Conservation (phyloP, 2,113 vertebrate species). For the Pampusana beccarii region DNA sequence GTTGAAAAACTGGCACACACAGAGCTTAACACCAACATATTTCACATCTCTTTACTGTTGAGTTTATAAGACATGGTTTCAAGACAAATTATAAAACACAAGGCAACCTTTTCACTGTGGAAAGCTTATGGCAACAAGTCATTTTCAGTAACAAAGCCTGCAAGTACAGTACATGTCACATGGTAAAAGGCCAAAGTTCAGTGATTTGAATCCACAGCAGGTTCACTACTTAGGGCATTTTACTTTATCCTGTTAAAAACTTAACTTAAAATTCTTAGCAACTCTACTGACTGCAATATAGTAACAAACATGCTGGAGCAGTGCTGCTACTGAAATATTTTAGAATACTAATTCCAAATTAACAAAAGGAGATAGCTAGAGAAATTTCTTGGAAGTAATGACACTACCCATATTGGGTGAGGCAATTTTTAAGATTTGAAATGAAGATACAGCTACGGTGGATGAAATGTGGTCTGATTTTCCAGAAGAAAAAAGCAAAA, state of each 20-base stretch:
- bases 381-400: background rate
- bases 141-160: background rate
- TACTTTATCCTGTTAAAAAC: background rate
- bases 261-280: background rate
- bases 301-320: background rate
- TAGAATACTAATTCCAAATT: background rate
- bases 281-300: background rate
- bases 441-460: accelerated
- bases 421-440: background rate
- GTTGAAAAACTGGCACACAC: background rate
- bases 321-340: background rate
- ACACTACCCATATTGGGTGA: accelerated
- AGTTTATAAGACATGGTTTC: background rate
- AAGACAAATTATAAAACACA: background rate
- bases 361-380: background rate
- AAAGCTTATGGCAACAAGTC: background rate
- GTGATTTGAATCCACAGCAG: background rate
- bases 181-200: background rate
- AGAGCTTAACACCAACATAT: background rate
- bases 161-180: accelerated
- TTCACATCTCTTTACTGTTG: accelerated
- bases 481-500: background rate
- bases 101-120: background rate
- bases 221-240: accelerated
- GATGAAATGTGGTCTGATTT: accelerated